A percentile compares a stretch with the other conserved stretches of the same genome.
Evolutionary conservation across 1,140 invertebrate genomes (phyloP).

Genomic region (Bilobella aurantiaca): DNA sequence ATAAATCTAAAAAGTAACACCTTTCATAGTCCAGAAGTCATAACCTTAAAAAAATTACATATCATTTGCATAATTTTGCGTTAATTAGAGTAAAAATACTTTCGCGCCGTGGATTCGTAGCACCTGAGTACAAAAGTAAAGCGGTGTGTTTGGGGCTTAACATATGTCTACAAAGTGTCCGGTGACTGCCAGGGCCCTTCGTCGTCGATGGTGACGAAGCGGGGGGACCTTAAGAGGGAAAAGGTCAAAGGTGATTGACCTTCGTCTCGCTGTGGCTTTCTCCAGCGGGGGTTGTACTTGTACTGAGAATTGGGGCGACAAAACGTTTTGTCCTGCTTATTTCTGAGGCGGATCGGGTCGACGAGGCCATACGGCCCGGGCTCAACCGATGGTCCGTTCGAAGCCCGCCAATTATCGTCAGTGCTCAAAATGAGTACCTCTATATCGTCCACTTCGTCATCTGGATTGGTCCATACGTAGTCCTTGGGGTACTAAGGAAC

Average conservation of each 20-base stretch:
- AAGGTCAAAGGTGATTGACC: not conserved
- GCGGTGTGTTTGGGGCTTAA: too few relatives aligned
- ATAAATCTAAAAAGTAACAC: too few relatives aligned
- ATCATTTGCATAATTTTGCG: too few relatives aligned
- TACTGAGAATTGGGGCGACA: conserved; percentile 25
- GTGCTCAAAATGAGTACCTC: not conserved
- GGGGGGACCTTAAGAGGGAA: not conserved
- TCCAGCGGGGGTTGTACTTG: conserved; percentile 11
- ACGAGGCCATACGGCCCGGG: not conserved
- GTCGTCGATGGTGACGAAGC: not conserved
- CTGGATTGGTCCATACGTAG: conserved; percentile 22
- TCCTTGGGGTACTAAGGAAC: conserved; percentile 63
- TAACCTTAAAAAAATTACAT: too few relatives aligned
- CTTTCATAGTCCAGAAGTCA: too few relatives aligned
- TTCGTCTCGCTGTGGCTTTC: conserved; percentile 16
- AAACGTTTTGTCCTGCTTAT: conserved; percentile 27
- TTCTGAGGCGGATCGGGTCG: not conserved
- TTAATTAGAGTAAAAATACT: too few relatives aligned
- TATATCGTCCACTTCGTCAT: not conserved
- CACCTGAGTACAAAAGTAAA: too few relatives aligned
- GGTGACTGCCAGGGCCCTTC: not conserved
- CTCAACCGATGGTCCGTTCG: not conserved
- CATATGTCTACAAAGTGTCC: too few relatives aligned
- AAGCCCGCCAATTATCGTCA: conserved; percentile 3
- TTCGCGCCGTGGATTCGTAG: too few relatives aligned